Evolutionary conservation across 2,888 invertebrate species (phyloP).

Genomic region (Troilus luridus): DNA sequence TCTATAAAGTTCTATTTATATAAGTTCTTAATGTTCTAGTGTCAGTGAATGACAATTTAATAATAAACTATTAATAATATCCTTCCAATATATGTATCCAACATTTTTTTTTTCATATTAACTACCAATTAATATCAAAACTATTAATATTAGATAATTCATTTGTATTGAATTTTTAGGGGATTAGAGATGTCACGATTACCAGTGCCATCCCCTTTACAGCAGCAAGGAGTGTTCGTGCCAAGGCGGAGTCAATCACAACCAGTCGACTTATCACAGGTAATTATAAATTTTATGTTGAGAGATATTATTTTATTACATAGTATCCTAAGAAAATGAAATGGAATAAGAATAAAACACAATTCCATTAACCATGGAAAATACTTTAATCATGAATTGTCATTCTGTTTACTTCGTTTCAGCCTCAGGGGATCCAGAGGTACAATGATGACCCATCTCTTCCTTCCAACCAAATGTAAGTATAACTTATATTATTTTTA

Average conservation of each 20-base stretch:
- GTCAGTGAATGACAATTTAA: too few species aligned
- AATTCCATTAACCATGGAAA: neutral
- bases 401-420: slow-evolving; percentile 25
- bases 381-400: neutral
- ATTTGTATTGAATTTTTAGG: slow-evolving; percentile 36
- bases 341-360: neutral
- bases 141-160: neutral
- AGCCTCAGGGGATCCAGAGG: slow-evolving; percentile 61
- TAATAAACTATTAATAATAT: too few species aligned
- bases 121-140: neutral
- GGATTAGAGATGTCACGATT: slow-evolving; percentile 62
- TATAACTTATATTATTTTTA: too few species aligned
- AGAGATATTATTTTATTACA: too few species aligned
- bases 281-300: slow-evolving; percentile 57
- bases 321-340: too few species aligned
- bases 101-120: too few species aligned
- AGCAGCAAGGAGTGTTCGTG: slow-evolving; percentile 63
- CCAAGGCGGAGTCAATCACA: slow-evolving; percentile 71
- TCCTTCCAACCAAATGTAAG: slow-evolving; percentile 51
- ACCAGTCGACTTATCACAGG: slow-evolving; percentile 70
- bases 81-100: too few species aligned
- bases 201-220: slow-evolving; percentile 64
- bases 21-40: too few species aligned
- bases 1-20: too few species aligned
- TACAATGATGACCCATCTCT: slow-evolving; percentile 60